Evolutionary conservation across 1,140 invertebrate species (phyloP).

Genomic region (Drosophila arizonae): DNA sequence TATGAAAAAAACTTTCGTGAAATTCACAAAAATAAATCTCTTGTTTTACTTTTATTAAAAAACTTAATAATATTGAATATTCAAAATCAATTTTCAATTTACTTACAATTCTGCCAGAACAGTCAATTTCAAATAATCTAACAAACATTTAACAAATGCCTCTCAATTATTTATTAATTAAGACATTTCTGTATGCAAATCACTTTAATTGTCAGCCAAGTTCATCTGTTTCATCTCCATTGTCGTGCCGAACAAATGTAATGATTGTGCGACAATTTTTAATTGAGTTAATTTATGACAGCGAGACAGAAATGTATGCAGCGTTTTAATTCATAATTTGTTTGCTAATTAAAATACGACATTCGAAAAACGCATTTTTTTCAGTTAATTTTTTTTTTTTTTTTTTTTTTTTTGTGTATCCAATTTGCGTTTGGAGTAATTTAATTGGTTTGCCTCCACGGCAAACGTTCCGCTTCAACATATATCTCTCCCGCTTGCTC

Average conservation of each 20-base stretch:
- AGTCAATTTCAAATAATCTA: too few relatives aligned
- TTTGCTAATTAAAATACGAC: constrained; percentile 37
- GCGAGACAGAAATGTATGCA: not conserved
- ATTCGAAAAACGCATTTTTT: constrained; percentile 28
- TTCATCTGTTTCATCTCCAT: not conserved
- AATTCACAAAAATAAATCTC: too few relatives aligned
- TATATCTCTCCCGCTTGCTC: not conserved
- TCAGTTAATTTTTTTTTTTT: not conserved
- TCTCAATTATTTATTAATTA: too few relatives aligned
- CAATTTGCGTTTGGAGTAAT: constrained; percentile 40
- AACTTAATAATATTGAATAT: too few relatives aligned
- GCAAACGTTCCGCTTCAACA: not conserved
- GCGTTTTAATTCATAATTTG: constrained; percentile 19
- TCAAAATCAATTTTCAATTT: too few relatives aligned
- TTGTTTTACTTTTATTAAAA: too few relatives aligned
- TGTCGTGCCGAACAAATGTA: not conserved
- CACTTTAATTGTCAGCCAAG: too few relatives aligned
- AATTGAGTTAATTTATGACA: not conserved
- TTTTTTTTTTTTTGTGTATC: constrained; percentile 22
- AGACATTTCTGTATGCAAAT: too few relatives aligned
- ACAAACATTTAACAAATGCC: too few relatives aligned
- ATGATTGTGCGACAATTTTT: not conserved
- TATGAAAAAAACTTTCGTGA: too few relatives aligned
- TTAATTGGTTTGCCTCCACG: constrained; percentile 60
- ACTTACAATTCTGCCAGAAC: too few relatives aligned